Base-by-base conservation (phyloP, 1,140 invertebrate genomes). In the Ruditapes philippinarum region DNA sequence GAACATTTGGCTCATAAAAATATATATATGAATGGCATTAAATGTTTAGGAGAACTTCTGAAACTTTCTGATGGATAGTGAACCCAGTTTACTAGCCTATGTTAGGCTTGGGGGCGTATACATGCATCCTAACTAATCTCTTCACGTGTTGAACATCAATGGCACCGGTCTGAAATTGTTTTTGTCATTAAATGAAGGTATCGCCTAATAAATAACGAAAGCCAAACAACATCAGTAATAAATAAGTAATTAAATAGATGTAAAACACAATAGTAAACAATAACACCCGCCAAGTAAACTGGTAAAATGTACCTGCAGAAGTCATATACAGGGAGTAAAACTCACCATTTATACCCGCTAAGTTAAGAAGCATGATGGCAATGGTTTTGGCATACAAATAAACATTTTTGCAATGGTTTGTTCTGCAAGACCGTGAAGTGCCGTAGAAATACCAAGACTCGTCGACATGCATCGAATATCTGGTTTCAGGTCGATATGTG, bases 101-200 rank as follows among this genome's bases (percentile, higher is more conserved):
- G 49, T 60, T 45, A 60, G 22, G 22, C 54, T 82, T 54, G 49
- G 31, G 33, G 40, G 25, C 22, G 25, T 68, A 45, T 73, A 42
- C 62, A 42, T 84, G 40, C 11, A 31, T 19, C 0, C 25, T 62
- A n/a, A 65, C 60, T 40, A 62, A 62, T 4, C 17, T 33, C 62
- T 54, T 65, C 54, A 62, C 60, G 45, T 62, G 79, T 65, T 40
- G n/a, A 65, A 62, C 49, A 81, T 81, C 79, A 62, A 19, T 28
- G 57, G 36, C 79, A 81, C 25, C 51, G 17, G 33, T 22, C 19
- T 33, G 36, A 84, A 73, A 84, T 84, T 84, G 82, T 84, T 84
- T 74, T 84, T 84, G 82, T 84, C 82, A 57, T 84, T 84, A 84
- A 84, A 84, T 73, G 42, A 70, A 73, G 62, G 82, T 49, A 84